Conservation (phyloP, 2,888 invertebrate species). For the Linhomoeus sp. region DNA sequence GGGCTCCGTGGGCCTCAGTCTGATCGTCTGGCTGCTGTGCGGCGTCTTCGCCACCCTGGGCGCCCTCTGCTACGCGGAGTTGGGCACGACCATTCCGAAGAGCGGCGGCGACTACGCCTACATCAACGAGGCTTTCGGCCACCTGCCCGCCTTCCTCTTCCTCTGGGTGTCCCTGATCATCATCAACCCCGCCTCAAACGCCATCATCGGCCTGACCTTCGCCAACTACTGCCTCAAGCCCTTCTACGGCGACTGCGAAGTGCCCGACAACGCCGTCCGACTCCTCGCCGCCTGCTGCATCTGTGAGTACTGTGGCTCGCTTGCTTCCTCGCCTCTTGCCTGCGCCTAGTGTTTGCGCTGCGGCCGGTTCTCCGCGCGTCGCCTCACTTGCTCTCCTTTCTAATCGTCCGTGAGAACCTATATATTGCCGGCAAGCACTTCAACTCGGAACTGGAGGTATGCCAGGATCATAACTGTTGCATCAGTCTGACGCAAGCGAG, state of each 20-base stretch:
- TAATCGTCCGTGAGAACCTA: too few species aligned
- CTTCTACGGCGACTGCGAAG: constrained; percentile 28
- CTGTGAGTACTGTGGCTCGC: constrained; percentile 16
- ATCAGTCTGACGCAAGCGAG: too few species aligned
- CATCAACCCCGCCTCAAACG: constrained; percentile 70
- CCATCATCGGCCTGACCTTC: constrained; percentile 77
- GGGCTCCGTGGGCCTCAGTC: constrained; percentile 66
- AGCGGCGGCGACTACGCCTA: constrained; percentile 93
- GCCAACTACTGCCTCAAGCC: constrained; percentile 77
- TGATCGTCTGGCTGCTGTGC: constrained; percentile 69
- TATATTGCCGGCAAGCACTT: too few species aligned
- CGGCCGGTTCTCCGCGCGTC: too few species aligned
- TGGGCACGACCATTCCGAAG: constrained; percentile 88
- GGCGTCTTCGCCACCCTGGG: constrained; percentile 75
- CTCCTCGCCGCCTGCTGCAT: constrained; percentile 52
- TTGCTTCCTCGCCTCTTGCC: too few species aligned
- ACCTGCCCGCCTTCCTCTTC: constrained; percentile 70
- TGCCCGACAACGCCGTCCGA: constrained; percentile 54
- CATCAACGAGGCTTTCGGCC: constrained; percentile 58
- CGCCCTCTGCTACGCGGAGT: constrained; percentile 84
- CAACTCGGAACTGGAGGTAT: too few species aligned
- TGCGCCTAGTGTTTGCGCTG: too few species aligned
- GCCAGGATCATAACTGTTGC: too few species aligned
- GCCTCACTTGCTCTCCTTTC: too few species aligned
- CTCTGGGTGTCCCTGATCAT: constrained; percentile 72